A percentile compares a stretch with the other conserved stretches of the same genome.
Conservation (phyloP, 2,797 vertebrate genomes). For the Nannoperca australis region DNA sequence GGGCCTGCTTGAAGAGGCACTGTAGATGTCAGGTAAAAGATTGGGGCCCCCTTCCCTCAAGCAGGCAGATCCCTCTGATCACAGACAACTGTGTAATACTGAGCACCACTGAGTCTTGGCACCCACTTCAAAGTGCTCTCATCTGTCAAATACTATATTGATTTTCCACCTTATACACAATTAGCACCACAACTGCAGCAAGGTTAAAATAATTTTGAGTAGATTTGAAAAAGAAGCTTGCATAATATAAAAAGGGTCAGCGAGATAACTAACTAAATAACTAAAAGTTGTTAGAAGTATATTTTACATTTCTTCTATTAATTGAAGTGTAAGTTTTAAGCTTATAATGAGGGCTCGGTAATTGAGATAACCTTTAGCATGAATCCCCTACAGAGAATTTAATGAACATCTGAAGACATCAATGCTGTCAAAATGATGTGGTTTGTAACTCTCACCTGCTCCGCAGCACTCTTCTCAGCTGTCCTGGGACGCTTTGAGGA, state of each 20-base stretch:
- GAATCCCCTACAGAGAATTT: conserved; percentile 42
- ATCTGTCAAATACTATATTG: conserved; percentile 87
- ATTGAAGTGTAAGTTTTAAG: conserved; percentile 63
- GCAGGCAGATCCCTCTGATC: conserved; percentile 75
- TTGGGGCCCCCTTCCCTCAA: conserved; percentile 57
- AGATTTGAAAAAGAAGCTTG: conserved; percentile 61
- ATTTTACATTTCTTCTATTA: conserved; percentile 67
- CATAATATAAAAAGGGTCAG: conserved; percentile 71
- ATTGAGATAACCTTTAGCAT: conserved; percentile 66
- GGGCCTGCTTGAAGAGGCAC: conserved; percentile 58
- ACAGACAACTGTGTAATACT: conserved; percentile 77
- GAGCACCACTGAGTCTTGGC: conserved; percentile 76
- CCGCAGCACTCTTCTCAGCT: conserved; percentile 90
- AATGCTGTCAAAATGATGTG: conserved; percentile 15
- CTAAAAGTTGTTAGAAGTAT: conserved; percentile 63
- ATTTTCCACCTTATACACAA: conserved; percentile 87
- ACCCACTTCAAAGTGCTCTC: conserved; percentile 86
- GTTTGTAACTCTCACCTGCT: conserved; percentile 90
- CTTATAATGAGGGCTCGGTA: conserved; percentile 72
- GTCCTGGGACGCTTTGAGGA: conserved; percentile 93
- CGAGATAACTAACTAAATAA: conserved; percentile 51
- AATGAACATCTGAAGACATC: conserved; percentile 53
- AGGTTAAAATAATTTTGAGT: conserved; percentile 77
- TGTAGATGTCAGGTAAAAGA: conserved; percentile 55
- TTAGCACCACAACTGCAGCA: conserved; percentile 82